A percentile compares a stretch with the other conserved stretches of the same genome.
phyloP scores from a whole-genome alignment of 2,888 invertebrate species.

The Rhamnusium bicolor region DNA sequence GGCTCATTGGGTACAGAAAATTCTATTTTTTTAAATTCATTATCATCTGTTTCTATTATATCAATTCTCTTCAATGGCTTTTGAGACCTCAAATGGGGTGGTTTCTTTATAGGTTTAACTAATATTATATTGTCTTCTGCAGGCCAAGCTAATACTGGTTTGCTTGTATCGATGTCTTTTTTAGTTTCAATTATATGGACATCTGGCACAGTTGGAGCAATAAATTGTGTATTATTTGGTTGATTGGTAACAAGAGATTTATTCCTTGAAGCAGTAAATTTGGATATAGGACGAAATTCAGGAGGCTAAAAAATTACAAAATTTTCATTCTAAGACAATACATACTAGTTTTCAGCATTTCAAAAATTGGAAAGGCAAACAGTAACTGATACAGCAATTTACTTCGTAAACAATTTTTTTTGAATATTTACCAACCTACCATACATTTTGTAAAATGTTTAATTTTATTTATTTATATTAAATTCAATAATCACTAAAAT shows the following conservation, averaged over 20 bases:
- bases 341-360: too few species aligned
- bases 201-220: background rate
- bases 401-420: too few species aligned
- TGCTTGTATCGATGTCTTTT: slow-evolving; percentile 68
- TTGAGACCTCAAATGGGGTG: slow-evolving; percentile 79
- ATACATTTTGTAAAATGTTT: too few species aligned
- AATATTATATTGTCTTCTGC: slow-evolving; percentile 65
- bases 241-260: slow-evolving; percentile 50
- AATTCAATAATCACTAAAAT: too few species aligned
- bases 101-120: slow-evolving; percentile 74
- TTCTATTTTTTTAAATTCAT: slow-evolving; percentile 12
- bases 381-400: too few species aligned
- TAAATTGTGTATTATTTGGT: slow-evolving; percentile 15
- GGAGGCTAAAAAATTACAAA: slow-evolving; percentile 41
- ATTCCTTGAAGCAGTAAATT: slow-evolving; percentile 63
- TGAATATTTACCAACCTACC: too few species aligned
- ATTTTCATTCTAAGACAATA: background rate
- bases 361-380: too few species aligned
- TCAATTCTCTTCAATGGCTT: slow-evolving; percentile 74
- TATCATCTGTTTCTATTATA: slow-evolving; percentile 55
- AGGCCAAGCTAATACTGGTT: slow-evolving; percentile 65
- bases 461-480: too few species aligned
- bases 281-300: slow-evolving; percentile 57
- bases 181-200: slow-evolving; percentile 58
- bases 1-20: slow-evolving; percentile 13